Evolutionary conservation across 2,113 vertebrate species (phyloP), one percentile per base, ranked within the genome.

Genomic region (Lycaon pictus): DNA sequence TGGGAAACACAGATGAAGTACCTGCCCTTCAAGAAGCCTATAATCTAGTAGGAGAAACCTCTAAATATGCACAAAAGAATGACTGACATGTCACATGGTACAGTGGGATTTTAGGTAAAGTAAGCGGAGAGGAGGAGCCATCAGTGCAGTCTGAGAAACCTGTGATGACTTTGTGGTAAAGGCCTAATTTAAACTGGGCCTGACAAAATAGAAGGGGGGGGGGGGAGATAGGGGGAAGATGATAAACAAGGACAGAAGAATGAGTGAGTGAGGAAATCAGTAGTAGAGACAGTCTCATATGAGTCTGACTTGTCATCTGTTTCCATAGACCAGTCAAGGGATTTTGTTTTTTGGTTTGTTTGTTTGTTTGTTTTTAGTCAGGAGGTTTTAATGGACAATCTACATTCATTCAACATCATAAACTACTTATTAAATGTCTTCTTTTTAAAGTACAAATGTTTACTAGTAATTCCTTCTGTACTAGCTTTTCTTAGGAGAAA

Each of bases 401-500:
- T 60, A 65, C 10, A 51, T 2, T 90, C 7, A 35, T 51, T 67
- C 3, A 7, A 88, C 84, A 83, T 90, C 29, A 89, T 37, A 84
- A 88, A 71, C 29, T 88, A 81, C 51, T 83, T 90, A 37, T 58
- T 53, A 71, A 51, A 62, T 7, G 2, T 37, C 60, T 13, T 93
- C 35, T 88, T 90, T 74, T 48, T 67, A 85, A 85, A 79, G 17
- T 62, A 48, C 56, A 88, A 37, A 58, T 35, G 53, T 56, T 65
- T 19, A 83, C 90, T 69, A 65, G 77, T 23, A 53, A 62, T 74
- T 89, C 58, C 55, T 89, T 67, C 22, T n/a, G 32, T 76, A 74
- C 37, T 65, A 74, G 62, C n/a, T 91, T 76, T 58, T 82, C 65
- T 63, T 16, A 25, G 58, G 19, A 92, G 83, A 92, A 79, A 84